Evolutionary conservation across 2,113 vertebrate species (phyloP).

Genomic region (Rhipidura dahli): DNA sequence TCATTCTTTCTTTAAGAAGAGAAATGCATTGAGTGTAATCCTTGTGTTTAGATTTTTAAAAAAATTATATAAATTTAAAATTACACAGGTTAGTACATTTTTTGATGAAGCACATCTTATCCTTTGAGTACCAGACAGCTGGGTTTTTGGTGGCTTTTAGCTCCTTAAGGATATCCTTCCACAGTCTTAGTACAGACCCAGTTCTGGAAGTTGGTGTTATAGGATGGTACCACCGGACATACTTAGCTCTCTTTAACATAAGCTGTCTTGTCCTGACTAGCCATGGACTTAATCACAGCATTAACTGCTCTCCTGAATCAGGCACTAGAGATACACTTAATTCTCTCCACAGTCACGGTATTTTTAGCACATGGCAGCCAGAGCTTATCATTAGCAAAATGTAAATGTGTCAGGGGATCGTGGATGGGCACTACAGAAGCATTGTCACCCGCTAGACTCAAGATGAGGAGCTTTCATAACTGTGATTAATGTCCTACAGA

Average conservation of each 20-base stretch:
- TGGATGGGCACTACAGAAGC: background rate
- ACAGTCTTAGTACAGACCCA: background rate
- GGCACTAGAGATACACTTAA: constrained; percentile 38
- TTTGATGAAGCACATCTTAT: background rate
- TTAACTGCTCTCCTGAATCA: constrained; percentile 37
- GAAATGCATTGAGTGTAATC: background rate
- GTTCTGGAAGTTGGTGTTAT: background rate
- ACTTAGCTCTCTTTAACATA: constrained; percentile 48
- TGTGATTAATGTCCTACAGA: background rate
- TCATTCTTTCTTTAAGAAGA: background rate
- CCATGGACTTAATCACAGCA: constrained; percentile 47
- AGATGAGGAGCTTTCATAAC: background rate
- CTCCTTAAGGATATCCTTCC: background rate
- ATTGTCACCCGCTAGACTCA: background rate
- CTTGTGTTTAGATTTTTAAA: background rate
- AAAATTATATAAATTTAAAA: background rate
- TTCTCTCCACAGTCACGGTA: background rate
- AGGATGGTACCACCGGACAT: background rate
- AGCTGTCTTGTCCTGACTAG: constrained; percentile 43
- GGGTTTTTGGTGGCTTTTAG: background rate
- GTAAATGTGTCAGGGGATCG: background rate
- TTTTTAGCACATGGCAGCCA: constrained; percentile 22
- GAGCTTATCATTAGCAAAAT: background rate
- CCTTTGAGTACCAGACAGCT: background rate
- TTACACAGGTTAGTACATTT: background rate